phyloP scores from a whole-genome alignment of 2,113 vertebrate genomes.

The Gila orcuttii region DNA sequence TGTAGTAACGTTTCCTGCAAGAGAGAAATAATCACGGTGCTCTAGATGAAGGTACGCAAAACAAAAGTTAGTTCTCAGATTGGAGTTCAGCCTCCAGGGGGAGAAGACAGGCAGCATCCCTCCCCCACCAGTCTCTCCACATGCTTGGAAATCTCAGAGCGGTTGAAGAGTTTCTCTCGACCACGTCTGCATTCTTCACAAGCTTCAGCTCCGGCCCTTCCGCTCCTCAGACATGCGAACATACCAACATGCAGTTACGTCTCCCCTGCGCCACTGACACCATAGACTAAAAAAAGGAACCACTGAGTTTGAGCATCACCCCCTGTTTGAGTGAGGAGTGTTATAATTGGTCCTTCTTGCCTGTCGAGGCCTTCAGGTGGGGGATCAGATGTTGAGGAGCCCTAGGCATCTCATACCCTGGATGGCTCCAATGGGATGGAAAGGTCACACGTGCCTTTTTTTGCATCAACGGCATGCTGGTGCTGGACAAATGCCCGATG shows the following conservation, averaged over 20 bases:
- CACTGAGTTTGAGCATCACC: not conserved
- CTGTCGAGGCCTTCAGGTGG: constrained; percentile 18
- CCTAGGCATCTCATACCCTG: constrained; percentile 47
- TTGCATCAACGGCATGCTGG: not conserved
- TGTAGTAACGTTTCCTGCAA: not conserved
- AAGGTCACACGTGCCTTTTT: constrained; percentile 52
- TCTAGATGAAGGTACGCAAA: constrained; percentile 20
- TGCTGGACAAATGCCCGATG: not conserved
- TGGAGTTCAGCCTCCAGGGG: constrained; percentile 13
- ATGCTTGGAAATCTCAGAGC: constrained; percentile 13
- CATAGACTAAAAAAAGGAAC: not conserved
- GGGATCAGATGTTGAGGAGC: constrained; percentile 38
- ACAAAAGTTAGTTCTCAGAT: constrained; percentile 3
- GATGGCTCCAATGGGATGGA: constrained; percentile 41
- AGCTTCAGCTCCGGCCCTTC: not conserved
- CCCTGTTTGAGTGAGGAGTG: not conserved
- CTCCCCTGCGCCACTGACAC: not conserved
- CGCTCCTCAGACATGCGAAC: not conserved
- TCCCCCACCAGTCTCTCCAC: constrained; percentile 2
- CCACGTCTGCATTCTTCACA: constrained; percentile 27
- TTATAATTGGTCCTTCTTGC: constrained; percentile 30
- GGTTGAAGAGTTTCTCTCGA: constrained; percentile 18
- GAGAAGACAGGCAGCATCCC: not conserved
- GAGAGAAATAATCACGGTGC: constrained; percentile 18
- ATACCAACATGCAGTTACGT: not conserved